phyloP scores from a whole-genome alignment of 2,888 invertebrate species.

The Drosophila cognata region DNA sequence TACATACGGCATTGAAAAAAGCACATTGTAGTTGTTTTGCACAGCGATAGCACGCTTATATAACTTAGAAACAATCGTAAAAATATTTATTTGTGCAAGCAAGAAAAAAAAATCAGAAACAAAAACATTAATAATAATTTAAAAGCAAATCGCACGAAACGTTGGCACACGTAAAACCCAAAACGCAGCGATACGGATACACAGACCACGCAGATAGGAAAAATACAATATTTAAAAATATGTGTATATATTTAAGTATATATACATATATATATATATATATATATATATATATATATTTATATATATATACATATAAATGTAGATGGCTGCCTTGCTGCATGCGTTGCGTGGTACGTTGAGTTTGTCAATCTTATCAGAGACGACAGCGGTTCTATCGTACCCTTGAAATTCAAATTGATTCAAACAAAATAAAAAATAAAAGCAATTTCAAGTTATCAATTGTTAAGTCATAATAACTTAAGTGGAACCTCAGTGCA shows the following conservation, averaged over 20 bases:
- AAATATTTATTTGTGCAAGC: conserved; percentile 44
- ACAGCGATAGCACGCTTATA: conserved; percentile 73
- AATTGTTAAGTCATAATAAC: conserved; percentile 35
- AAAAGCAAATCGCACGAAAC: conserved; percentile 57
- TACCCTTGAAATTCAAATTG: conserved; percentile 71
- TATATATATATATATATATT: conserved; percentile 16
- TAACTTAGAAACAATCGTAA: conserved; percentile 61
- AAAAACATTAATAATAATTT: conserved; percentile 45
- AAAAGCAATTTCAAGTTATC: conserved; percentile 50
- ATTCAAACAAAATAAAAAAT: conserved; percentile 57
- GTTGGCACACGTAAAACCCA: conserved; percentile 52
- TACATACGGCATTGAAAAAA: conserved; percentile 47
- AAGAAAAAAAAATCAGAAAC: conserved; percentile 23
- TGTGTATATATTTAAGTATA: conserved; percentile 8
- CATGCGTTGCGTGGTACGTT: conserved; percentile 40
- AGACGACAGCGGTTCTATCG: conserved; percentile 55
- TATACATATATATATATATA: conserved; percentile 5
- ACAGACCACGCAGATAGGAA: conserved; percentile 52
- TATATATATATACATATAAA: conserved; percentile 22
- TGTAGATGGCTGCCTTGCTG: conserved; percentile 47
- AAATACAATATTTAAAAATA: conserved; percentile 24
- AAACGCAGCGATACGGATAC: conserved; percentile 60
- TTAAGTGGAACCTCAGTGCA: conserved; percentile 43
- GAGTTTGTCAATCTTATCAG: conserved; percentile 75
- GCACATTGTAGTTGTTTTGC: conserved; percentile 60